phyloP scores from a whole-genome alignment of 2,888 invertebrate genomes.

The Meliscaeva auricollis region DNA sequence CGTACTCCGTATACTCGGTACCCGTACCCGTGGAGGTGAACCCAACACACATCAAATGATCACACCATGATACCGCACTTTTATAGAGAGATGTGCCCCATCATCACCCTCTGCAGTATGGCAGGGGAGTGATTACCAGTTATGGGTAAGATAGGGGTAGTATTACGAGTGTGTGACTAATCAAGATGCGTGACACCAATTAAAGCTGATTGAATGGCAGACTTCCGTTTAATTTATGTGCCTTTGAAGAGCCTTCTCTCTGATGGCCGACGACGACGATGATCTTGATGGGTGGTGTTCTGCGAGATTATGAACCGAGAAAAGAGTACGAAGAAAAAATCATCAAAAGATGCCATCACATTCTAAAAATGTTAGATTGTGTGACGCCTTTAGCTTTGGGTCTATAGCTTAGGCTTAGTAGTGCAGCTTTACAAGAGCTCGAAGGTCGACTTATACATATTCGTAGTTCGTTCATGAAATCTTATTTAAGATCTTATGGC shows the following conservation, averaged over 20 bases:
- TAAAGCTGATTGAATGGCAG: constrained; percentile 70
- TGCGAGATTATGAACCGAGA: too few relatives aligned
- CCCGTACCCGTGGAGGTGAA: not conserved
- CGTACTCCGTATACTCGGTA: not conserved
- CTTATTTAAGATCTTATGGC: constrained; percentile 32
- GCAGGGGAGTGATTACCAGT: not conserved
- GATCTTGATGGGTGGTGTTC: constrained; percentile 30
- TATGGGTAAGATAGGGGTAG: not conserved
- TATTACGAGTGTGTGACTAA: constrained; percentile 52
- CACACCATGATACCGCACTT: constrained; percentile 16
- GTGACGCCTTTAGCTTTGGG: constrained; percentile 20
- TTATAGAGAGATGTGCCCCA: not conserved
- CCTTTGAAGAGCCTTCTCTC: constrained; percentile 18
- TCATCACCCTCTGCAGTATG: not conserved
- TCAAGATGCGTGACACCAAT: constrained; percentile 69
- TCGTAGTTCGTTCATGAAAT: not conserved
- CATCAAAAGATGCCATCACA: constrained; percentile 23
- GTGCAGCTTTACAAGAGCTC: constrained; percentile 17
- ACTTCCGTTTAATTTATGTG: constrained; percentile 65
- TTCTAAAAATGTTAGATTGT: constrained; percentile 37
- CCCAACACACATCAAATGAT: constrained; percentile 29
- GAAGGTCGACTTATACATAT: constrained; percentile 23
- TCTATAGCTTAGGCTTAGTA: not conserved
- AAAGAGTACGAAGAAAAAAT: not conserved
- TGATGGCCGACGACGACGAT: constrained; percentile 1